Percentiles rank a stretch among this genome's conserved stretches.
Evolutionary conservation across 2,797 vertebrate genomes (phyloP).

Genomic region (Ctenochaetus hawaiiensis): DNA sequence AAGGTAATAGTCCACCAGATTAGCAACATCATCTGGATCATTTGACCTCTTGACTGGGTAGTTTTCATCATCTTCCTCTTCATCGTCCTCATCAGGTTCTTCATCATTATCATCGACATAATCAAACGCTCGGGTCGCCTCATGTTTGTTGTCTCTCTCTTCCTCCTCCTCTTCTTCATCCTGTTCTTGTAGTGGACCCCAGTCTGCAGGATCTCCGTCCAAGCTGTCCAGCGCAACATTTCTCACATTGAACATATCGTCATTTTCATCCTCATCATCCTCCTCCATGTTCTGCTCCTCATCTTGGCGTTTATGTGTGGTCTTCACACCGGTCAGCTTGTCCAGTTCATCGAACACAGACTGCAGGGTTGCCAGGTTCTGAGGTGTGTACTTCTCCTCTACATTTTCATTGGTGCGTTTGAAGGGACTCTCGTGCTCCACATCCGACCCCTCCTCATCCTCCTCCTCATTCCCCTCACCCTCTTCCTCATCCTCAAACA

Average conservation of each 20-base stretch:
- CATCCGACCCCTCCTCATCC: slow-evolving; percentile 27
- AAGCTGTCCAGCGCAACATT: slow-evolving; percentile 90
- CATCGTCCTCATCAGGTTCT: slow-evolving; percentile 73
- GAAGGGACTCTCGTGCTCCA: slow-evolving; percentile 82
- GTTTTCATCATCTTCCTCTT: slow-evolving; percentile 79
- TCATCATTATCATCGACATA: slow-evolving; percentile 79
- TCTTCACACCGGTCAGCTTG: slow-evolving; percentile 84
- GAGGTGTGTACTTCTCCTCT: slow-evolving; percentile 95
- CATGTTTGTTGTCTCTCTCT: slow-evolving; percentile 85
- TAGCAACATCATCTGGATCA: slow-evolving; percentile 88
- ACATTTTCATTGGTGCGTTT: slow-evolving; percentile 96
- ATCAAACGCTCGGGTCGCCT: slow-evolving; percentile 84
- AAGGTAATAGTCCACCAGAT: slow-evolving; percentile 90
- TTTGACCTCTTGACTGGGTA: slow-evolving; percentile 85
- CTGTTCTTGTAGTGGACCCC: slow-evolving; percentile 90
- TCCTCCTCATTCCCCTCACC: slow-evolving; percentile 80
- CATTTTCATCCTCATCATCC: slow-evolving; percentile 84
- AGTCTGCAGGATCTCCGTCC: slow-evolving; percentile 86
- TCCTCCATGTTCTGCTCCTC: slow-evolving; percentile 85
- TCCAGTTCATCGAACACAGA: slow-evolving; percentile 95
- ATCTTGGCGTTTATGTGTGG: slow-evolving; percentile 85
- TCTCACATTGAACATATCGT: slow-evolving; percentile 88
- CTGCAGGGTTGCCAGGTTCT: slow-evolving; percentile 94
- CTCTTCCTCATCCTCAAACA: slow-evolving; percentile 89
- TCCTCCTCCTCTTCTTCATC: slow-evolving; percentile 88